These are phyloP conservation scores for Chironomus tepperi DNA, from an alignment of 1,140 invertebrate species.

Conservation along the genomic window DNA sequence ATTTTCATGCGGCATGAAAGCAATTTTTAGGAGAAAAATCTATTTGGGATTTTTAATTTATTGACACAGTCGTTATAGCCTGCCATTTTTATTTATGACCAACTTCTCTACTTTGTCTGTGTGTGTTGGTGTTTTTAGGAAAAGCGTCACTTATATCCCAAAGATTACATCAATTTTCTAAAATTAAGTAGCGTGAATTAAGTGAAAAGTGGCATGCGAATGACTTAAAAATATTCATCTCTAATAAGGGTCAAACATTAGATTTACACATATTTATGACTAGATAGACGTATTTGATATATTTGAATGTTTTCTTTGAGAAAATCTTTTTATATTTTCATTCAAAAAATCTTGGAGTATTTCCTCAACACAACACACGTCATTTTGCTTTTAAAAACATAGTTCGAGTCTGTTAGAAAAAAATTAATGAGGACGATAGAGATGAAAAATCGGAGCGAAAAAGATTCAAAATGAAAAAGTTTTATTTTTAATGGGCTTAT, in stretches of 20 bases:
- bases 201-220: not conserved
- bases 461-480: too few relatives aligned
- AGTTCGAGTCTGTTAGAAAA: too few relatives aligned
- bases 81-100: not conserved
- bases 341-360: too few relatives aligned
- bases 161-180: conserved; percentile 4
- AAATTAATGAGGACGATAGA: too few relatives aligned
- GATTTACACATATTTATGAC: not conserved
- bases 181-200: not conserved
- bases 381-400: too few relatives aligned
- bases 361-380: too few relatives aligned
- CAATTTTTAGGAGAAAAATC: too few relatives aligned
- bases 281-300: not conserved
- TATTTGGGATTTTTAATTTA: not conserved
- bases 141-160: not conserved
- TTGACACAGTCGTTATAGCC: not conserved
- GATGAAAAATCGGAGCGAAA: too few relatives aligned
- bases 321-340: too few relatives aligned
- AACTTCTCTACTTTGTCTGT: not conserved
- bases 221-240: too few relatives aligned
- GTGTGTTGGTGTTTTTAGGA: not conserved
- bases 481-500: too few relatives aligned
- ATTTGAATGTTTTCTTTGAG: not conserved
- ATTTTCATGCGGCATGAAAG: too few relatives aligned
- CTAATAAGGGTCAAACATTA: not conserved